Conservation (phyloP, 1,140 invertebrate genomes). For the Drosophila watanabei region DNA sequence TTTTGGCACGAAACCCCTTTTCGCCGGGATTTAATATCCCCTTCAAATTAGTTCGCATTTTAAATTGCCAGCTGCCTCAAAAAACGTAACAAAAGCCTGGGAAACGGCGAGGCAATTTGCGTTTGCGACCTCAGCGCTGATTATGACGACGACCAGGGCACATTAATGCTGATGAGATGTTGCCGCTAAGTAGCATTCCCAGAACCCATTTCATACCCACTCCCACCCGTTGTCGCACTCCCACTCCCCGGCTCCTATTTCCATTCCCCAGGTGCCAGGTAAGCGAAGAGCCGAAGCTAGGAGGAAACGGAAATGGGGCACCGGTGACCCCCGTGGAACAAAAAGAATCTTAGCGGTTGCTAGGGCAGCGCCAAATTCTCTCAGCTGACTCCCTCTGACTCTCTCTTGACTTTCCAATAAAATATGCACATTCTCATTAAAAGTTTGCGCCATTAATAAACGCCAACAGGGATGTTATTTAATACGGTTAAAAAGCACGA, state of each 20-base stretch:
- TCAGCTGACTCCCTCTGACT: slow-evolving; percentile 33
- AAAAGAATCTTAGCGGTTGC: slow-evolving; percentile 67
- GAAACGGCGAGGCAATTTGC: slow-evolving; percentile 63
- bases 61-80: slow-evolving; percentile 38
- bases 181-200: slow-evolving; percentile 80
- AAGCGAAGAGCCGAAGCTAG: slow-evolving; percentile 51
- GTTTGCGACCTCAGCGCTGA: slow-evolving; percentile 67
- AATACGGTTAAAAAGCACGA: slow-evolving; percentile 83
- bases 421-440: slow-evolving; percentile 85
- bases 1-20: slow-evolving; percentile 9
- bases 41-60: slow-evolving; percentile 62
- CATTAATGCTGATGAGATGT: slow-evolving; percentile 80
- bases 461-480: slow-evolving; percentile 83
- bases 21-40: slow-evolving; percentile 33
- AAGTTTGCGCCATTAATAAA: slow-evolving; percentile 85
- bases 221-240: background rate
- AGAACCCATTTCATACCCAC: slow-evolving; percentile 52
- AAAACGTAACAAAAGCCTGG: slow-evolving; percentile 18
- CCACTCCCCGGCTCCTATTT: slow-evolving; percentile 17
- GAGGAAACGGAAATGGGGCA: slow-evolving; percentile 12
- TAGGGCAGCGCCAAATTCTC: slow-evolving; percentile 41
- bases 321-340: slow-evolving; percentile 26
- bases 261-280: slow-evolving; percentile 32
- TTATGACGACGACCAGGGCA: slow-evolving; percentile 76
- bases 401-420: slow-evolving; percentile 81